Base-by-base conservation (phyloP, 2,113 vertebrate species). In the Microcebus lehilahytsara region DNA sequence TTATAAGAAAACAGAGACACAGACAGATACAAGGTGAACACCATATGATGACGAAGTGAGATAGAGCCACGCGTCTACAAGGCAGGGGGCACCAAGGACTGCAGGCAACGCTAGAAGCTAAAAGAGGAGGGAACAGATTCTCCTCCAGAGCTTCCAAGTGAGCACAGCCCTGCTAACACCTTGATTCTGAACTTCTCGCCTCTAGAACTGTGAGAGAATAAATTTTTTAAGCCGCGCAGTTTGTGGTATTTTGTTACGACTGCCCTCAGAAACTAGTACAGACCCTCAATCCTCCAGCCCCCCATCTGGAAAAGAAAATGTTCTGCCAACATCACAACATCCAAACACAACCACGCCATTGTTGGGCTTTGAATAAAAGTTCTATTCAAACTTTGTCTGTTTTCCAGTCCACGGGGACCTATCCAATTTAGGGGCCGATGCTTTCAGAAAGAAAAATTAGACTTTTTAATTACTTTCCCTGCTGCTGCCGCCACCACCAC, bases 401-500 rank as follows among this genome's bases (percentile, higher is more conserved):
- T 96, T 98, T 95, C 85, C 96, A 96, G 97, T 97, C 98, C 97
- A 96, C 49, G 88, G 97, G 89, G 96, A 97, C 80, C 46, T 60
- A 94, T 97, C 87, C 97, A 98, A 98, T 98, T 98, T 98, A 93
- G 85, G 85, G 80, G 56, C 75, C 97, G 95, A 78, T 96, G 87
- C 56, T 98, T 91, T 94, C 96, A 85, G 85, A 98, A 78, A 96
- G 96, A 97, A 98, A 97, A 98, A 98, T 98, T 97, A 97, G 93
- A 97, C 95, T 96, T 95, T 96, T 97, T 98, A 98, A 98, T 98
- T 98, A 98, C 93, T 92, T 98, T 97, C 85, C 78, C 12, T 2
- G 37, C 66, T 79, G 62, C 32, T 16, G 9, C 32, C 37, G 6
- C 77, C 49, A 56, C 30, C 37, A 72, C 69, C 20, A 77, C 95